These are phyloP conservation scores for Nixonia krombeini DNA, from an alignment of 1,140 invertebrate species.

Conservation along the genomic window DNA sequence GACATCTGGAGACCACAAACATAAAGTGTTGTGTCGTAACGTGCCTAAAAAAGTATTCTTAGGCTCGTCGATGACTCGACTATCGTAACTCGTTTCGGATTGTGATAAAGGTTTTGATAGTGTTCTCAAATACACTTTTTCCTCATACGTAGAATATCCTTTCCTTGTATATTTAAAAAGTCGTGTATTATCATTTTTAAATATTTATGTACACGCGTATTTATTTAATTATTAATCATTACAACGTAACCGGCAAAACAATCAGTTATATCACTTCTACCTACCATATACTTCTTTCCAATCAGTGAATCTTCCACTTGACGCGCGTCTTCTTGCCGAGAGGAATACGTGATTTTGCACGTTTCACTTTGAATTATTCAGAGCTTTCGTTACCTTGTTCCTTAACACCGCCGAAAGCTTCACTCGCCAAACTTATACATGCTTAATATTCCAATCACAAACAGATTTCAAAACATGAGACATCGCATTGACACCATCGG, in stretches of 20 bases:
- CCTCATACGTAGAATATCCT: too few relatives aligned
- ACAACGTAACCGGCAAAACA: too few relatives aligned
- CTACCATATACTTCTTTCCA: slow-evolving; percentile 9
- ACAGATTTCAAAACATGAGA: too few relatives aligned
- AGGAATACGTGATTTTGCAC: slow-evolving; percentile 1
- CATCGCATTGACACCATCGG: too few relatives aligned
- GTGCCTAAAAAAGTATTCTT: slow-evolving; percentile 5
- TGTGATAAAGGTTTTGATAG: slow-evolving; percentile 13
- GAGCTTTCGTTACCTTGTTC: neutral
- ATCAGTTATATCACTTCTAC: too few relatives aligned
- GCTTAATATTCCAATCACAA: too few relatives aligned
- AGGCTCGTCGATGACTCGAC: too few relatives aligned
- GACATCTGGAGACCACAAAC: neutral
- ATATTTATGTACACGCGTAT: too few relatives aligned
- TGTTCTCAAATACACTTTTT: neutral
- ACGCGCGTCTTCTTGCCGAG: neutral
- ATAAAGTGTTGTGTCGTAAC: slow-evolving; percentile 5
- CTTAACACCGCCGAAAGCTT: neutral
- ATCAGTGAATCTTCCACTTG: slow-evolving; percentile 10
- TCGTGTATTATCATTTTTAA: too few relatives aligned
- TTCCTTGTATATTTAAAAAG: too few relatives aligned
- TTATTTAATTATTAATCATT: too few relatives aligned
- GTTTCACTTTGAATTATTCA: slow-evolving; percentile 12
- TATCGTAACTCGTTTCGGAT: slow-evolving; percentile 9
- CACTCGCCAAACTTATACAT: too few relatives aligned